These are phyloP conservation scores for Branchellion lobata DNA, from an alignment of 2,888 invertebrate species.

Conservation along the genomic window DNA sequence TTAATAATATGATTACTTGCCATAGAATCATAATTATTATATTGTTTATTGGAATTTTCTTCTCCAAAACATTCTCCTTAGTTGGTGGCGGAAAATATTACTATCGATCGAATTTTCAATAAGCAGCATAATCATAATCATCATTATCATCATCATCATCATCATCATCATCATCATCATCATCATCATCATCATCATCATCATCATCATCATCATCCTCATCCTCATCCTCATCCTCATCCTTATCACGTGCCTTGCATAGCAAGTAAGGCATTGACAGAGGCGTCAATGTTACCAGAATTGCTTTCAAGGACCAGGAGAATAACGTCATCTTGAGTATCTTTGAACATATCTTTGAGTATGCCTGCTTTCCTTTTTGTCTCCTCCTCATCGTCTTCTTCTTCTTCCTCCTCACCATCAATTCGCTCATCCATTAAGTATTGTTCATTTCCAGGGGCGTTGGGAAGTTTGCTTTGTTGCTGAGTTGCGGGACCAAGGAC, in stretches of 20 bases:
- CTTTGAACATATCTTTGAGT: constrained; percentile 92
- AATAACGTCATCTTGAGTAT: constrained; percentile 87
- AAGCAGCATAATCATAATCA: constrained; percentile 8
- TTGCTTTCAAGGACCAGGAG: constrained; percentile 86
- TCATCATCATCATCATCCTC: constrained; percentile 27
- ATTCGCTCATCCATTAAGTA: neutral
- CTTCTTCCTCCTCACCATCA: neutral
- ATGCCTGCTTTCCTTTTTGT: constrained; percentile 57
- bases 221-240: constrained; percentile 29
- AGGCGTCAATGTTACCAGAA: constrained; percentile 82
- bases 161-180: constrained; percentile 24
- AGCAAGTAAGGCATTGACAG: constrained; percentile 84
- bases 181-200: constrained; percentile 25
- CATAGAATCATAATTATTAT: too few relatives aligned
- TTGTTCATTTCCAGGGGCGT: neutral
- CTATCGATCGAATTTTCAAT: too few relatives aligned
- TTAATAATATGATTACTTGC: too few relatives aligned
- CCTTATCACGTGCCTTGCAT: constrained; percentile 65
- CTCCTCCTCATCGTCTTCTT: constrained; percentile 9
- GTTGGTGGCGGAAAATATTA: too few relatives aligned
- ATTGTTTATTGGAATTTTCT: too few relatives aligned
- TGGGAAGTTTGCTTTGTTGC: too few relatives aligned
- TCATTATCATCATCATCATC: constrained; percentile 20
- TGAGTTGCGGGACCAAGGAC: too few relatives aligned
- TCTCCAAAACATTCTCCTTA: too few relatives aligned